Percentiles rank a stretch among this genome's conserved stretches.
Evolutionary conservation across 2,797 vertebrate species (phyloP).

Genomic region (Myotis myotis): DNA sequence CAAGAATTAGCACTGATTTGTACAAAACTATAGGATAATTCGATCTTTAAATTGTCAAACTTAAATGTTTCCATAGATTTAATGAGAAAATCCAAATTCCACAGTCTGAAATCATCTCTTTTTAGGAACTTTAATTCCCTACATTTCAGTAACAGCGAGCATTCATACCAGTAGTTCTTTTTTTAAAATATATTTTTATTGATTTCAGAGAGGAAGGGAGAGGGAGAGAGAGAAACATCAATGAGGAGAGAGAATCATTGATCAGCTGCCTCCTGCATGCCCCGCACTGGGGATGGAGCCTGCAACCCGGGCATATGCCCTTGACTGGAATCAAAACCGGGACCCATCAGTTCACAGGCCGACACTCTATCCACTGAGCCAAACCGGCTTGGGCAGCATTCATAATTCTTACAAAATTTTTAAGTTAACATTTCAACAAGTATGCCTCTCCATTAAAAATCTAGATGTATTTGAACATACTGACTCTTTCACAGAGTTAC

Average conservation of each 20-base stretch:
- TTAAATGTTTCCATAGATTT: conserved; percentile 50
- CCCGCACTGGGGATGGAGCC: no score
- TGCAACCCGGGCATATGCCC: no score
- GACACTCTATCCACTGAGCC: no score
- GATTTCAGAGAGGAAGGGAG: no score
- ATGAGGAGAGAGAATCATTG: no score
- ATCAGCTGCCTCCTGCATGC: no score
- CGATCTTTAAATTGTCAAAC: conserved; percentile 15
- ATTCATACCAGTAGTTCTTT: not conserved
- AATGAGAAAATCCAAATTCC: conserved; percentile 20
- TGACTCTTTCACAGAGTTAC: not conserved
- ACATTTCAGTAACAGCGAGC: not conserved
- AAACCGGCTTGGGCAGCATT: not conserved
- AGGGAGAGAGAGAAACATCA: no score
- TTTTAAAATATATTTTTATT: no score
- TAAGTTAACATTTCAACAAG: conserved; percentile 1
- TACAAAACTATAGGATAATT: conserved; percentile 48
- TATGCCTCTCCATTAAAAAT: not conserved
- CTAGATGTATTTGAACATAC: not conserved
- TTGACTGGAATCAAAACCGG: no score
- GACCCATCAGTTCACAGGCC: no score
- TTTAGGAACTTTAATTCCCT: conserved; percentile 47
- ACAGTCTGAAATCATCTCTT: conserved; percentile 37
- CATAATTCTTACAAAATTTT: not conserved
- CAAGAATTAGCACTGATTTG: not conserved